These are phyloP conservation scores for Tyrannus savana DNA, from an alignment of 2,113 vertebrate species.

Conservation along the genomic window DNA sequence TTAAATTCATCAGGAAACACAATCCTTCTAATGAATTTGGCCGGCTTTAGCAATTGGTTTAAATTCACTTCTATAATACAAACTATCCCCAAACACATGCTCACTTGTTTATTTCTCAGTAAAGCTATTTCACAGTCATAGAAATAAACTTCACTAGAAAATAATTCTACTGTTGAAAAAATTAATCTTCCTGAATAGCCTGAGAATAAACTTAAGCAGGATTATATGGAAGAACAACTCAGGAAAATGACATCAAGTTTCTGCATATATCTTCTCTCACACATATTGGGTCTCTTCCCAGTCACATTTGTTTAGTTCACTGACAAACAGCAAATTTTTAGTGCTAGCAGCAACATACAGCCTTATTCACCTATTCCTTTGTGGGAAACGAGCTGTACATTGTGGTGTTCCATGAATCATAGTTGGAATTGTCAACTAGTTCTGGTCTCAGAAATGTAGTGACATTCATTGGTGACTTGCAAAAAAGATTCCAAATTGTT, in stretches of 20 bases:
- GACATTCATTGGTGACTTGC: not conserved
- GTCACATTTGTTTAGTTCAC: conserved; percentile 5
- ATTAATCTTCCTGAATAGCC: conserved; percentile 27
- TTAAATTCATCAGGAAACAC: conserved; percentile 24
- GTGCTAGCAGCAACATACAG: not conserved
- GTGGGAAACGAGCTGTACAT: not conserved
- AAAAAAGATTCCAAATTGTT: not conserved
- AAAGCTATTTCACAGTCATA: conserved; percentile 31
- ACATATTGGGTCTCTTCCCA: not conserved
- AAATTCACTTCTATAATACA: not conserved
- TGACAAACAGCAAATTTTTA: not conserved
- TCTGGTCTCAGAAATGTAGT: not conserved
- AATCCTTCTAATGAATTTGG: conserved; percentile 33
- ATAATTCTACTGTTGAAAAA: conserved; percentile 19
- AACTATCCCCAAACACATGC: not conserved
- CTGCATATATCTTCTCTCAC: not conserved
- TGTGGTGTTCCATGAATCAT: not conserved
- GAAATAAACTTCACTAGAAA: conserved; percentile 14
- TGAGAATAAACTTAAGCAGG: conserved; percentile 29
- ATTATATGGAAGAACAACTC: conserved; percentile 13
- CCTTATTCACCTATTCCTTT: not conserved
- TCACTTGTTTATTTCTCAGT: conserved; percentile 26
- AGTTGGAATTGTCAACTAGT: not conserved
- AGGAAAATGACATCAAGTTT: conserved; percentile 1
- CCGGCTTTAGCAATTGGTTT: not conserved